These are phyloP conservation scores for Fabriciana adippe DNA, from an alignment of 2,888 invertebrate species.

Conservation along the genomic window DNA sequence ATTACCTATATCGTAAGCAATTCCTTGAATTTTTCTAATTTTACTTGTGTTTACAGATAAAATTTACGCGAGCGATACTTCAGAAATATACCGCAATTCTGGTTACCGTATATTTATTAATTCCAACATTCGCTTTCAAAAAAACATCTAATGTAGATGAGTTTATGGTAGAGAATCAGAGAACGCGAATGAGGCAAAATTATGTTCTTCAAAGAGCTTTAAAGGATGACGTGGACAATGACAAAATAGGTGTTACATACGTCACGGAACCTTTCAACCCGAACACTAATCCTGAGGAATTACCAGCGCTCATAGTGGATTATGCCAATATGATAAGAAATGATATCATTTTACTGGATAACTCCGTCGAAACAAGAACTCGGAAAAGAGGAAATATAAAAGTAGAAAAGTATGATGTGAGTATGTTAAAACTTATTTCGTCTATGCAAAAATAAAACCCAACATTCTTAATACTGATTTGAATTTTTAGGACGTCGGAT, in stretches of 20 bases:
- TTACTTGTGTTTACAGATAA: slow-evolving; percentile 52
- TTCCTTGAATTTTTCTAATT: slow-evolving; percentile 43
- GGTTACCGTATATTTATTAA: slow-evolving; percentile 53
- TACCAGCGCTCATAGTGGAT: slow-evolving; percentile 67
- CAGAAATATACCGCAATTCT: slow-evolving; percentile 56
- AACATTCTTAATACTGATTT: neutral
- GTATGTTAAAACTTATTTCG: slow-evolving; percentile 41
- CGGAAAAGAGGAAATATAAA: slow-evolving; percentile 69
- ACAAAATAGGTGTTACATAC: slow-evolving; percentile 52
- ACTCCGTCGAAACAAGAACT: slow-evolving; percentile 71
- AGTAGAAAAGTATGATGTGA: slow-evolving; percentile 59
- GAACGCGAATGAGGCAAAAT: slow-evolving; percentile 62
- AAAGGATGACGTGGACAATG: slow-evolving; percentile 54
- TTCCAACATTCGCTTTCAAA: slow-evolving; percentile 59
- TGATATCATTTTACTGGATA: slow-evolving; percentile 68
- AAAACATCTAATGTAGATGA: slow-evolving; percentile 56
- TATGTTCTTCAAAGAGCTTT: slow-evolving; percentile 57
- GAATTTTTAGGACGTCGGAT: slow-evolving; percentile 54
- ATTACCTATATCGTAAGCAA: neutral
- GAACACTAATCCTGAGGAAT: slow-evolving; percentile 55
- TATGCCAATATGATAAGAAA: slow-evolving; percentile 73
- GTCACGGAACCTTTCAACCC: slow-evolving; percentile 49
- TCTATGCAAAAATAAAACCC: neutral
- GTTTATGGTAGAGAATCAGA: slow-evolving; percentile 60
- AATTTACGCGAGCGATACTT: slow-evolving; percentile 48